Evolutionary conservation across 1,140 invertebrate genomes (phyloP).

Genomic region (Batillaria attramentaria): DNA sequence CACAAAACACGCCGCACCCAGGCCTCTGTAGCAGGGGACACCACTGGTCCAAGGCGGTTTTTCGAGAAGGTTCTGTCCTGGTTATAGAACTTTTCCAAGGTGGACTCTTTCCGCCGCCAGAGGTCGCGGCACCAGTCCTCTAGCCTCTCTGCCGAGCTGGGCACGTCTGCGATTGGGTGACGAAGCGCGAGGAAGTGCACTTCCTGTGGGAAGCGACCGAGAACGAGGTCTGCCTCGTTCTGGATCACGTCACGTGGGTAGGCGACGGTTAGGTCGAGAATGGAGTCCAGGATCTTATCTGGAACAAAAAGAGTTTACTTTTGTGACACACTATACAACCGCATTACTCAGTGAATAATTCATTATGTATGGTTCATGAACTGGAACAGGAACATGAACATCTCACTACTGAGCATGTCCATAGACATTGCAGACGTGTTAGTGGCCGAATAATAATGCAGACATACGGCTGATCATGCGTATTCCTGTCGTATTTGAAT

Average conservation of each 20-base stretch:
- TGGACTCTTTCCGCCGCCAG: slow-evolving; percentile 61
- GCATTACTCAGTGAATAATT: too few species aligned
- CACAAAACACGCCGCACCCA: slow-evolving; percentile 25
- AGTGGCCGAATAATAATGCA: too few species aligned
- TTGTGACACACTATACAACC: too few species aligned
- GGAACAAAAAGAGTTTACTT: slow-evolving; percentile 44
- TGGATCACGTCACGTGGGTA: slow-evolving; percentile 62
- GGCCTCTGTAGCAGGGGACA: neutral
- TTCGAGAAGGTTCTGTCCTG: slow-evolving; percentile 38
- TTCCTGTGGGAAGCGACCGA: slow-evolving; percentile 61
- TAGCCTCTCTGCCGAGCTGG: slow-evolving; percentile 49
- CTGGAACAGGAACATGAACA: too few species aligned
- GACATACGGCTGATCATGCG: too few species aligned
- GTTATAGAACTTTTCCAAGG: slow-evolving; percentile 58
- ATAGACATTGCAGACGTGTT: too few species aligned
- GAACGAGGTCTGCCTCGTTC: slow-evolving; percentile 57
- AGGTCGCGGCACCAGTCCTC: slow-evolving; percentile 52
- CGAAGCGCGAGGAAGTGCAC: slow-evolving; percentile 61
- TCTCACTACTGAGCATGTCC: too few species aligned
- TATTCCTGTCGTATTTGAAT: too few species aligned
- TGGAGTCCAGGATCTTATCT: slow-evolving; percentile 57
- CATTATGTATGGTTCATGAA: too few species aligned
- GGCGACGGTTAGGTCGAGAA: slow-evolving; percentile 64
- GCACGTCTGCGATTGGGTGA: slow-evolving; percentile 40
- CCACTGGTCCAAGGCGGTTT: neutral